Conservation (phyloP, 1,140 invertebrate species). For the Colletes gigas region DNA sequence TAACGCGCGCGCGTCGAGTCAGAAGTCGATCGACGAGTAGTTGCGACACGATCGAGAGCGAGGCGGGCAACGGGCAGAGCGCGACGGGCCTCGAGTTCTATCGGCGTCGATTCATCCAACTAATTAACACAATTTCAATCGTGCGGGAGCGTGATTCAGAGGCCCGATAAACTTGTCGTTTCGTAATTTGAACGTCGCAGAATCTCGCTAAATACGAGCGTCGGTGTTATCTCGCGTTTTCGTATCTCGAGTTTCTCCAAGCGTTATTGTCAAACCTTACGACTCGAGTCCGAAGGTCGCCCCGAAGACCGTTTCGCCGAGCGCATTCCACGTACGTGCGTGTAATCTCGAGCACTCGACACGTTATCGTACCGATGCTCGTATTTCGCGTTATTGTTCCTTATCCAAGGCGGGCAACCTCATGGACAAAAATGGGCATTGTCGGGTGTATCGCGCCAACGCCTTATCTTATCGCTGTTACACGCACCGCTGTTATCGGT, state of each 20-base stretch:
- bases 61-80: too few relatives aligned
- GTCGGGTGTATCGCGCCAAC: neutral
- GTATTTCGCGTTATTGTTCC: neutral
- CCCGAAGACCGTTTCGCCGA: too few relatives aligned
- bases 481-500: conserved; percentile 46
- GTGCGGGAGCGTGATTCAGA: conserved; percentile 23
- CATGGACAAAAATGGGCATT: conserved; percentile 48
- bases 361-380: neutral
- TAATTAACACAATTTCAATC: conserved; percentile 32
- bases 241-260: conserved; percentile 34
- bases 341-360: too few relatives aligned
- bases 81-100: neutral
- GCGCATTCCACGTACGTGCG: neutral
- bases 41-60: neutral
- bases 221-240: conserved; percentile 30
- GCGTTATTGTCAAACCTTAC: conserved; percentile 41
- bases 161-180: conserved; percentile 4
- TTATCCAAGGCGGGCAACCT: conserved; percentile 4
- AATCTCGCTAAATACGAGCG: conserved; percentile 21
- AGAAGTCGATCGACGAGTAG: neutral
- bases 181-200: conserved; percentile 22
- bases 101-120: conserved; percentile 15
- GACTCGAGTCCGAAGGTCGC: conserved; percentile 60
- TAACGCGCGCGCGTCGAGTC: neutral
- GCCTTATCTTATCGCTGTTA: conserved; percentile 51